A percentile compares a stretch with the other conserved stretches of the same genome.
phyloP scores from a whole-genome alignment of 2,113 vertebrate species.

The Diphyllodes magnificus region DNA sequence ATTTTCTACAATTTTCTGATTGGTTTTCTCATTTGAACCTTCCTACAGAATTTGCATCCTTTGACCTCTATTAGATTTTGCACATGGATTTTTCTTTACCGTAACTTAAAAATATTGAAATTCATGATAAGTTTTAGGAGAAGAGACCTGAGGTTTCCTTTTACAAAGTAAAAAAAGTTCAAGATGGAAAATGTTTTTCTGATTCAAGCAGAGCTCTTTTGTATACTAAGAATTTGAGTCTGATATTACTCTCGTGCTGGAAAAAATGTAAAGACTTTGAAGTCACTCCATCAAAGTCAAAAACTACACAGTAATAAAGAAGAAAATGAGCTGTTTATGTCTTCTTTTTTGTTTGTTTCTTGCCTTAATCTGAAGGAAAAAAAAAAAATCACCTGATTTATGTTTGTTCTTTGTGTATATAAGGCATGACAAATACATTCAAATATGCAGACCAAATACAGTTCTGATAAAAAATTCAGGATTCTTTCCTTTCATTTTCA shows the following conservation, averaged over 20 bases:
- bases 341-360: conserved; percentile 12
- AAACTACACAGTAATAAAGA: not conserved
- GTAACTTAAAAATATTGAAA: not conserved
- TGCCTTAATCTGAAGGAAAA: conserved; percentile 6
- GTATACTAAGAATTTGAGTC: not conserved
- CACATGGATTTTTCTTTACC: not conserved
- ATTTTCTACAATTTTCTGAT: not conserved
- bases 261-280: conserved; percentile 38
- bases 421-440: conserved; percentile 13
- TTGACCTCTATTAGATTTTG: not conserved
- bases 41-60: not conserved
- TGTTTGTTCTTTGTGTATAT: not conserved
- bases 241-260: not conserved
- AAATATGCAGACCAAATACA: conserved; percentile 32
- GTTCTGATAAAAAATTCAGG: conserved; percentile 44
- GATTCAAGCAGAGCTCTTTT: not conserved
- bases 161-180: not conserved
- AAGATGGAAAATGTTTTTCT: not conserved
- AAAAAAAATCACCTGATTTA: conserved; percentile 23
- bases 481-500: conserved; percentile 31
- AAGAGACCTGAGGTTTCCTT: not conserved
- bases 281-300: conserved; percentile 42
- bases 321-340: conserved; percentile 14
- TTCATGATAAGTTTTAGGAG: not conserved
- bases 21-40: not conserved